These are phyloP conservation scores for Hypothenemus hampei DNA, from an alignment of 1,140 invertebrate genomes.

Conservation along the genomic window DNA sequence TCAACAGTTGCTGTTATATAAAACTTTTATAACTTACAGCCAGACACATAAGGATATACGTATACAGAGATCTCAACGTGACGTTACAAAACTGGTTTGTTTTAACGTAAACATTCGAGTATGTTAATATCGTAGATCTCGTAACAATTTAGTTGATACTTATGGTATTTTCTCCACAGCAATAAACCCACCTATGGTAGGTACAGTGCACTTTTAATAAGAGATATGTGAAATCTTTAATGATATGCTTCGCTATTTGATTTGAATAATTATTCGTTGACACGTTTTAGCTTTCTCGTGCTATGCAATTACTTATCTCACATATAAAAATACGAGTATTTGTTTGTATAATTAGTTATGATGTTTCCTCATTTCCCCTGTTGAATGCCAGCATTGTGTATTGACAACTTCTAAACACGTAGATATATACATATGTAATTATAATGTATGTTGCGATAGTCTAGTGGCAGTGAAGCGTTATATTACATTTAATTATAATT, in stretches of 20 bases:
- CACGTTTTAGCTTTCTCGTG: not conserved
- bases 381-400: not conserved
- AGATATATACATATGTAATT: not conserved
- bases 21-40: no score
- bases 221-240: not conserved
- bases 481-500: not conserved
- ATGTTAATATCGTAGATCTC: no score
- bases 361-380: not conserved
- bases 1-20: no score
- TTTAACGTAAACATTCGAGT: no score
- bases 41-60: no score
- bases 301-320: not conserved
- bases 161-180: no score
- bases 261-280: not conserved
- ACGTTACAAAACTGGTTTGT: no score
- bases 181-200: no score
- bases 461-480: not conserved
- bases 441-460: not conserved
- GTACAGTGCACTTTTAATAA: no score
- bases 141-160: no score
- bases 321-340: not conserved
- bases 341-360: not conserved
- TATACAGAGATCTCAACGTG: no score
- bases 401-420: not conserved
- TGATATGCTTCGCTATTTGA: not conserved